A percentile compares a stretch with the other conserved stretches of the same genome.
These are phyloP conservation scores for Pachymerium ferrugineum DNA, from an alignment of 2,888 invertebrate genomes.

Conservation along the genomic window DNA sequence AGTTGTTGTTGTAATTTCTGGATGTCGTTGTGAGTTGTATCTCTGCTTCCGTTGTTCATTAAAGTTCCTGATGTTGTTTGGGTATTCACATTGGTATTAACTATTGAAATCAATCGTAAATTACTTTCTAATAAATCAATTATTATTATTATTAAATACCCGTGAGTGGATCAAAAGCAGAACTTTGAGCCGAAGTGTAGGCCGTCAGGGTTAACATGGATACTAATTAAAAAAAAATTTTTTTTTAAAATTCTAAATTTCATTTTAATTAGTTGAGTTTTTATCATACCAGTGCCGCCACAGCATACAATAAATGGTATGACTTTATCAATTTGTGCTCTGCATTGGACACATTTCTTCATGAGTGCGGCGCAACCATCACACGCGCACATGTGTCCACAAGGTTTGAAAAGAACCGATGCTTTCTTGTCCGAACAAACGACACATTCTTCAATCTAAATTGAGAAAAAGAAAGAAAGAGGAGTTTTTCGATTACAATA, in stretches of 20 bases:
- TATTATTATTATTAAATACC: background rate
- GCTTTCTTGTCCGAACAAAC: slow-evolving; percentile 93
- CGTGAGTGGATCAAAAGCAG: background rate
- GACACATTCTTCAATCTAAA: slow-evolving; percentile 86
- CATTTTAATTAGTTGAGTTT: background rate
- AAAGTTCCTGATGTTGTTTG: slow-evolving; percentile 30
- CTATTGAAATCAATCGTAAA: background rate
- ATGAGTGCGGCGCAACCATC: slow-evolving; percentile 85
- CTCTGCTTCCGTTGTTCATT: slow-evolving; percentile 62
- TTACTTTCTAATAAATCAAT: background rate
- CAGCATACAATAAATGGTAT: slow-evolving; percentile 57
- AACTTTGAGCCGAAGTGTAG: slow-evolving; percentile 15
- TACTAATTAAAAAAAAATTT: background rate
- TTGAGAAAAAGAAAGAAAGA: too few relatives aligned
- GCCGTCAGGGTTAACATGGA: slow-evolving; percentile 31
- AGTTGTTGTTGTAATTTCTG: slow-evolving; percentile 88
- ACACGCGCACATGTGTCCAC: slow-evolving; percentile 91
- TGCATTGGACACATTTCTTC: slow-evolving; percentile 96
- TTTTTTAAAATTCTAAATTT: background rate
- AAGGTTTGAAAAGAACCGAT: slow-evolving; percentile 86
- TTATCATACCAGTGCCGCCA: slow-evolving; percentile 46
- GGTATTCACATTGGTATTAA: background rate
- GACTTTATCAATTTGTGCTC: slow-evolving; percentile 69
- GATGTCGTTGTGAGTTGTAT: slow-evolving; percentile 68
- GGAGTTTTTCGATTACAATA: background rate